Conservation (phyloP, 2,113 vertebrate species). For the Polypterus senegalus region DNA sequence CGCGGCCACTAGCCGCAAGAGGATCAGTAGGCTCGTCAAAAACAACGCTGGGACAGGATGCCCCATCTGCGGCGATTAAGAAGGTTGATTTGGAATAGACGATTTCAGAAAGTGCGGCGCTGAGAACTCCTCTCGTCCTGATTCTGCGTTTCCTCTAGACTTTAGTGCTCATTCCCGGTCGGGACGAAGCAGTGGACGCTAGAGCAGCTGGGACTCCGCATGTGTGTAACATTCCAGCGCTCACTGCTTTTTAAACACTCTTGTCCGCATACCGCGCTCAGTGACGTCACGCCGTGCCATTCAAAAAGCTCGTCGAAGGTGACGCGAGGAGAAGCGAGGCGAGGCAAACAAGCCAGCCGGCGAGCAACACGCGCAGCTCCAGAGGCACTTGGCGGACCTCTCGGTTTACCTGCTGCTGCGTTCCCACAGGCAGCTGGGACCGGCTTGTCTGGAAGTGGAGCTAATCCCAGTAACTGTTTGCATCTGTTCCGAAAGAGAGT, state of each 20-base stretch:
- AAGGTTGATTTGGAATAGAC: neutral
- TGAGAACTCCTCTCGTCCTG: neutral
- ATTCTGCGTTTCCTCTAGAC: neutral
- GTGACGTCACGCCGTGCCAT: conserved; percentile 23
- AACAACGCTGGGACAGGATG: conserved; percentile 1
- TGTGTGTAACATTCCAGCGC: conserved; percentile 9
- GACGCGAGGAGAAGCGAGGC: neutral
- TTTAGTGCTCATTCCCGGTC: neutral
- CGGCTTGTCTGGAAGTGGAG: no score
- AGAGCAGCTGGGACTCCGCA: conserved; percentile 6
- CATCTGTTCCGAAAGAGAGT: no score
- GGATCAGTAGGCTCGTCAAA: neutral
- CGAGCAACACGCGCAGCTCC: neutral
- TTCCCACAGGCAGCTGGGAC: no score
- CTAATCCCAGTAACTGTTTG: no score
- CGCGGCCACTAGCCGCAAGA: conserved; percentile 6
- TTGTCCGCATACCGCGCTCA: conserved; percentile 12
- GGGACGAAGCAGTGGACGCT: neutral
- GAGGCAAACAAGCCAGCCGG: neutral
- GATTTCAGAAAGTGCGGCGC: no score
- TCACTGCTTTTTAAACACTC: conserved; percentile 17
- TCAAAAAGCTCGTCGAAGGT: conserved; percentile 11
- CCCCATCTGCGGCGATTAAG: conserved; percentile 15
- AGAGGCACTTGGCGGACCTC: no score
- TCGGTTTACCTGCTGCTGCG: no score